Conservation (phyloP, 2,113 vertebrate genomes). For the Sorex araneus region DNA sequence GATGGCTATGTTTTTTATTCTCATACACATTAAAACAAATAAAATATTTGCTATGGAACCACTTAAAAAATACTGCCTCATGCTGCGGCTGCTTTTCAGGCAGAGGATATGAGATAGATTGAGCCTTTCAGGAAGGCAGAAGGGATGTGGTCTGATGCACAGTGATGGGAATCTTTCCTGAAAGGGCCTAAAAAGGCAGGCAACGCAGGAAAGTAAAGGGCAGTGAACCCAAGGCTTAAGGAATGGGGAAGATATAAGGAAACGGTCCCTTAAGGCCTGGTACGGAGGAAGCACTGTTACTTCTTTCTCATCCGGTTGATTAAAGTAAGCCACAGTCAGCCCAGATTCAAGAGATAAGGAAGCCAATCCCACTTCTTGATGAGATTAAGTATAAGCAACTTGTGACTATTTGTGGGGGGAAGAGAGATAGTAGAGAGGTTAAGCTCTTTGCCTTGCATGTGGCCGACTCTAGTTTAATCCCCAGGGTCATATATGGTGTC, state of each 20-base stretch:
- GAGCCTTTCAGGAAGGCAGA: background rate
- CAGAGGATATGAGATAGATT: background rate
- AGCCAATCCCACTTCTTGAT: background rate
- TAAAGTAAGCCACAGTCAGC: background rate
- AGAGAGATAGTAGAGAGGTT: too few relatives aligned
- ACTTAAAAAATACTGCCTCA: background rate
- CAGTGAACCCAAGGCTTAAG: background rate
- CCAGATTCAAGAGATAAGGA: background rate
- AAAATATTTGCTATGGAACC: background rate
- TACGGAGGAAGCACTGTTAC: too few relatives aligned
- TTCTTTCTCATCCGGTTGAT: background rate
- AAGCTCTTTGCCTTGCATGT: too few relatives aligned
- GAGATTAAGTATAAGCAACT: background rate
- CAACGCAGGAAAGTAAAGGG: background rate
- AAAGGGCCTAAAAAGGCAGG: background rate
- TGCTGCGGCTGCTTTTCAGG: background rate
- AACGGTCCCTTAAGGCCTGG: background rate
- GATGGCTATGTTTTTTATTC: background rate
- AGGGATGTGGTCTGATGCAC: background rate
- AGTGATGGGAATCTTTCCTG: too few relatives aligned
- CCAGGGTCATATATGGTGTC: too few relatives aligned
- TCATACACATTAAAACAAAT: constrained; percentile 34
- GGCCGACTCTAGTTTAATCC: too few relatives aligned
- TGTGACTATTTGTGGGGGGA: background rate
- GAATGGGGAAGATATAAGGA: background rate